These are phyloP conservation scores for Aurelia coerulea DNA, from an alignment of 30 jellyfish, hydroid and myxozoan species.

Conservation along the genomic window DNA sequence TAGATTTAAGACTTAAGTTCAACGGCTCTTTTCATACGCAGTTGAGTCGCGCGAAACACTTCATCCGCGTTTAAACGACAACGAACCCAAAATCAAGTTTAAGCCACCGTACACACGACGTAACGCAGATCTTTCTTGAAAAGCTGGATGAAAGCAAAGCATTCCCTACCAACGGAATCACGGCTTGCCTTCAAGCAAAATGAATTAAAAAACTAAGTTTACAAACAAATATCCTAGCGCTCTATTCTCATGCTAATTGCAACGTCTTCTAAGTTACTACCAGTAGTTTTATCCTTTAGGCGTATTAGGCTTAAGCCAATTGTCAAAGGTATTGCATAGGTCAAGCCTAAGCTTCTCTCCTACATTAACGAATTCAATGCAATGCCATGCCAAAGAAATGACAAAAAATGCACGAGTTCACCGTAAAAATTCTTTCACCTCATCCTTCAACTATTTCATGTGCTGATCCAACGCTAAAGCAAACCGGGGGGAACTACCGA, in stretches of 20 bases:
- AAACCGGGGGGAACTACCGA: no score
- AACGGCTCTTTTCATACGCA: no score
- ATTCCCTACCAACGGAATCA: no score
- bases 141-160: no score
- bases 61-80: neutral
- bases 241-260: slow-evolving; percentile 42
- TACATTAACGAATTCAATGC: neutral
- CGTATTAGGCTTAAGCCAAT: slow-evolving; percentile 21
- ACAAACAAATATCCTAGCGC: slow-evolving; percentile 46
- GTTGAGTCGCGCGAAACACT: neutral
- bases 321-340: slow-evolving; percentile 11
- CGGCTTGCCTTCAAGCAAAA: slow-evolving; percentile 3
- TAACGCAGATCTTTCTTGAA: no score
- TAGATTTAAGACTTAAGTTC: no score
- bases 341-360: neutral
- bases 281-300: slow-evolving; percentile 13
- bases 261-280: neutral
- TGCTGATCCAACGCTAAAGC: no score
- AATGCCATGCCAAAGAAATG: no score
- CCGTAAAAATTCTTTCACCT: no score
- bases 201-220: slow-evolving; percentile 45
- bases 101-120: neutral
- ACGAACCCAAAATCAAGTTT: neutral
- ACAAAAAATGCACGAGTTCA: no score
- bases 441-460: no score